Evolutionary conservation across 2,113 vertebrate genomes (phyloP).

Genomic region (Eurypyga helias): DNA sequence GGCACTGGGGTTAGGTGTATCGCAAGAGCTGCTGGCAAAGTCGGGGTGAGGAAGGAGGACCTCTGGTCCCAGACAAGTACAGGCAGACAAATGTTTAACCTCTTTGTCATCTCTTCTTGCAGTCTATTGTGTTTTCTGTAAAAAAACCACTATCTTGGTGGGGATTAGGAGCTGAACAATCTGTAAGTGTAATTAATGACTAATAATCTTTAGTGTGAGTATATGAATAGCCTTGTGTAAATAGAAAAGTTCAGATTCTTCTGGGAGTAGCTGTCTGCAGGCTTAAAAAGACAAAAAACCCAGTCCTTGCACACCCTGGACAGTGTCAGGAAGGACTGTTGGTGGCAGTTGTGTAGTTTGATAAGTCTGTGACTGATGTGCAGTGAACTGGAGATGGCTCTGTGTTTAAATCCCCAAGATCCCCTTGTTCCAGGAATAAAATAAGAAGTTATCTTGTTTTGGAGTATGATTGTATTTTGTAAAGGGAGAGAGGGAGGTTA

Average conservation of each 20-base stretch:
- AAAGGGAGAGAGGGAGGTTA: background rate
- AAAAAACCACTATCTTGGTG: background rate
- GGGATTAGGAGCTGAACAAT: background rate
- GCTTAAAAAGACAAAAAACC: background rate
- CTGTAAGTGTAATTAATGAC: background rate
- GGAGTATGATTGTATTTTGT: background rate
- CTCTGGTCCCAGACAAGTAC: background rate
- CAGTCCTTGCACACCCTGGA: background rate
- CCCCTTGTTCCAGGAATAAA: background rate
- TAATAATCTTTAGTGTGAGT: background rate
- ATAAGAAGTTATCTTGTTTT: background rate
- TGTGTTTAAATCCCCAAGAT: background rate
- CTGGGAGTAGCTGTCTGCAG: background rate
- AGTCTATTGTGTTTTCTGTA: background rate
- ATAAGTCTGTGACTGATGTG: conserved; percentile 21
- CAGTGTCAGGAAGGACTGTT: accelerated
- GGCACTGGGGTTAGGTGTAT: background rate
- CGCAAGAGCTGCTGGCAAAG: background rate
- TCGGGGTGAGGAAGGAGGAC: background rate
- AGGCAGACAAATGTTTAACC: background rate
- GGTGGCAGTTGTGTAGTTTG: background rate
- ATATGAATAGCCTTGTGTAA: background rate
- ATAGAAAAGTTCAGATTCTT: background rate
- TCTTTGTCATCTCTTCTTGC: background rate
- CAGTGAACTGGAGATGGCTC: background rate